Conservation (phyloP, 92 coral and sea anemone genomes). For the Paramuricea clavata region DNA sequence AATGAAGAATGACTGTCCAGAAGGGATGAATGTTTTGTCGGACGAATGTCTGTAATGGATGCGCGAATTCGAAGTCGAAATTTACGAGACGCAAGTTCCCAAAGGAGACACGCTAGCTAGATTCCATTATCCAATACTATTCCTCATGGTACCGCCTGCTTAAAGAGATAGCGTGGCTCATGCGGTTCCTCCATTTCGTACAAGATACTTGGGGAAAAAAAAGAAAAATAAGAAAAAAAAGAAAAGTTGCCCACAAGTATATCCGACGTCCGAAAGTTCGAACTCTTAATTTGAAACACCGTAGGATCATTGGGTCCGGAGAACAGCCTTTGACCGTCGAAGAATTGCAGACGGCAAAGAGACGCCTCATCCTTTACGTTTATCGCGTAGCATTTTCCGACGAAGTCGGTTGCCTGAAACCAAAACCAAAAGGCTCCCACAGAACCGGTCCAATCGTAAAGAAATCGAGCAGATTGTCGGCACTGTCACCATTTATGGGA, state of each 20-base stretch:
- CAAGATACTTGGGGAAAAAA: not conserved
- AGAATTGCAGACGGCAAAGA: constrained; percentile 23
- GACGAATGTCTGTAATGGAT: constrained; percentile 30
- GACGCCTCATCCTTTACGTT: no score
- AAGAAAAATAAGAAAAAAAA: no score
- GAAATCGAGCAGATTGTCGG: no score
- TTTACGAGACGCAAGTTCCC: no score
- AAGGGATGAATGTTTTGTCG: constrained; percentile 18
- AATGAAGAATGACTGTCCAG: constrained; percentile 34
- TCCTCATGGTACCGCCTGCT: constrained; percentile 15
- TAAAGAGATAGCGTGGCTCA: constrained; percentile 29
- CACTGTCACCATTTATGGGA: no score
- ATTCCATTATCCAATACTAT: no score
- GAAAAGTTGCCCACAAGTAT: not conserved
- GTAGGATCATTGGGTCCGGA: constrained; percentile 1
- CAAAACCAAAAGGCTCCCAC: no score
- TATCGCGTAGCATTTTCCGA: constrained; percentile 41
- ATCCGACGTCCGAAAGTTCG: not conserved
- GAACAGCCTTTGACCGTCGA: not conserved
- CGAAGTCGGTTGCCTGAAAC: constrained; percentile 14
- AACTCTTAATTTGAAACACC: not conserved
- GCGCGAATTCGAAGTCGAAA: constrained; percentile 12
- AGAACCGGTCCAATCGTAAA: no score
- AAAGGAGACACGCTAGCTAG: no score
- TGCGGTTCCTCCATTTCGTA: not conserved